These are phyloP conservation scores for Malthinus flaveolus DNA, from an alignment of 2,888 invertebrate genomes.

Conservation along the genomic window DNA sequence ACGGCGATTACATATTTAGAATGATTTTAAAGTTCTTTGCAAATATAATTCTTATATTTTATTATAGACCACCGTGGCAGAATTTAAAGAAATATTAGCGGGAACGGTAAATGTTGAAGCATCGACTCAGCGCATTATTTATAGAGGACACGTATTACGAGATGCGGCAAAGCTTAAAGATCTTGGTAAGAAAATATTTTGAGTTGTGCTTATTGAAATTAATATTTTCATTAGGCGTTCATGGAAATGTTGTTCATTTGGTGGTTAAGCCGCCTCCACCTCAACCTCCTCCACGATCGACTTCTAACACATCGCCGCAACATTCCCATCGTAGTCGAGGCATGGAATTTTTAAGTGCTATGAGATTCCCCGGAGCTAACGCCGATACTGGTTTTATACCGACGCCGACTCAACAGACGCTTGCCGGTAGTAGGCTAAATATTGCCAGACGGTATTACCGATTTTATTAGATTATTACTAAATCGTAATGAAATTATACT, in stretches of 20 bases:
- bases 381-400: constrained; percentile 55
- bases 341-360: constrained; percentile 59
- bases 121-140: constrained; percentile 87
- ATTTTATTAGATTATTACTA: neutral
- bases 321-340: constrained; percentile 34
- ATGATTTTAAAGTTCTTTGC: too few relatives aligned
- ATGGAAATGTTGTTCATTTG: constrained; percentile 91
- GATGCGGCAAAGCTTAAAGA: constrained; percentile 85
- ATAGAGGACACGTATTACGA: constrained; percentile 90
- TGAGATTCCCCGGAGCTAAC: constrained; percentile 60
- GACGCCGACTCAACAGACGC: constrained; percentile 57
- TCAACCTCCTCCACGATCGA: constrained; percentile 35
- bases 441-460: constrained; percentile 53
- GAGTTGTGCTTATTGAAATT: neutral
- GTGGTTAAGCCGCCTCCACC: constrained; percentile 84
- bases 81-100: constrained; percentile 79
- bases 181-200: constrained; percentile 65
- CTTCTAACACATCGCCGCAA: constrained; percentile 43
- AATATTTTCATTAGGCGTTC: constrained; percentile 65
- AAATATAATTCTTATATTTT: constrained; percentile 6
- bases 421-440: constrained; percentile 58
- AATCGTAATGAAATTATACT: constrained; percentile 7
- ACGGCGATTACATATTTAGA: too few relatives aligned
- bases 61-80: constrained; percentile 74
- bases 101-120: constrained; percentile 78